Evolutionary conservation across 2,113 vertebrate genomes (phyloP).

Genomic region (Aleadryas rufinucha): DNA sequence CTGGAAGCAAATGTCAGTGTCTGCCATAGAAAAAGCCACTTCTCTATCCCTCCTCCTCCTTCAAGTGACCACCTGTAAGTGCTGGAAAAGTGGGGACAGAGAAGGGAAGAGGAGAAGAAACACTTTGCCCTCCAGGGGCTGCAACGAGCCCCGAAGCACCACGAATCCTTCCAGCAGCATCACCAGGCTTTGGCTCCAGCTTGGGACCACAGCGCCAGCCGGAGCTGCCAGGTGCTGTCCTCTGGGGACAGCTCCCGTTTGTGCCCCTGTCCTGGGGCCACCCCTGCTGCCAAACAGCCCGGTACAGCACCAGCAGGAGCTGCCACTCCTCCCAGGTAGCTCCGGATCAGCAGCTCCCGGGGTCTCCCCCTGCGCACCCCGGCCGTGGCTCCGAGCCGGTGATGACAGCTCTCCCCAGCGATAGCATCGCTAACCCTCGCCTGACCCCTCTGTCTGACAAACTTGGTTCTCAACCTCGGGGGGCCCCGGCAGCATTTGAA

Average conservation of each 20-base stretch:
- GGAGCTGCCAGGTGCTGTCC: background rate
- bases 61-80: background rate
- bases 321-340: background rate
- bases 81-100: background rate
- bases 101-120: background rate
- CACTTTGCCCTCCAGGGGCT: background rate
- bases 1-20: background rate
- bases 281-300: background rate
- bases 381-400: background rate
- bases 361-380: background rate
- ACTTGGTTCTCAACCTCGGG: background rate
- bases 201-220: background rate
- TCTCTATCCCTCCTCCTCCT: background rate
- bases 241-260: background rate
- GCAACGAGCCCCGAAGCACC: accelerated
- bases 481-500: conserved; percentile 24
- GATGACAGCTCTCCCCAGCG: conserved; percentile 6
- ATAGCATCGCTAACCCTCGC: conserved; percentile 20
- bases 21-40: background rate
- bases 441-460: conserved; percentile 52
- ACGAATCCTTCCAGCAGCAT: background rate
- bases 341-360: background rate
- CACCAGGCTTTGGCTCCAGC: background rate
- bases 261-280: background rate
- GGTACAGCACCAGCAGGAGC: background rate